phyloP scores from a whole-genome alignment of 2,888 invertebrate species.

The Pyrochroa serraticornis region DNA sequence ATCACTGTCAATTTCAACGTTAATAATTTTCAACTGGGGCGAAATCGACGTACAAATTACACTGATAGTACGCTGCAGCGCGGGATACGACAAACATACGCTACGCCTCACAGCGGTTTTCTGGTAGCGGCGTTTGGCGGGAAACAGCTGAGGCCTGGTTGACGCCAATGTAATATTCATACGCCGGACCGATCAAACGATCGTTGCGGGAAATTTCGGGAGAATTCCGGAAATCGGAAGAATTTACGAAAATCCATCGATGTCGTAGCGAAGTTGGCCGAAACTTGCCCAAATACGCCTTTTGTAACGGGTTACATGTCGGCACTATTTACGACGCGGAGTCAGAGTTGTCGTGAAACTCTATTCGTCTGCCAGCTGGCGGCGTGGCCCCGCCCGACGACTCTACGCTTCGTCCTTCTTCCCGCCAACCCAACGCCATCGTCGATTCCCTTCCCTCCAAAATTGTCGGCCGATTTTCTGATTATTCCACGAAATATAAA shows the following conservation, averaged over 20 bases:
- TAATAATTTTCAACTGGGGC: constrained; percentile 41
- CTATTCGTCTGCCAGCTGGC: constrained; percentile 67
- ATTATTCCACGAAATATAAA: constrained; percentile 4
- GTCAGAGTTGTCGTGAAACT: constrained; percentile 53
- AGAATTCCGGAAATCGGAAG: neutral
- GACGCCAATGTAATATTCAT: constrained; percentile 58
- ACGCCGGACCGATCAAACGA: constrained; percentile 44
- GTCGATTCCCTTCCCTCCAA: constrained; percentile 47
- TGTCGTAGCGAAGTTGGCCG: neutral
- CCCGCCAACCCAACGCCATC: constrained; percentile 43
- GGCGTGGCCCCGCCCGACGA: constrained; percentile 61
- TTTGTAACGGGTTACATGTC: constrained; percentile 36
- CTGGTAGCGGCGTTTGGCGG: constrained; percentile 72
- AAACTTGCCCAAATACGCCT: neutral
- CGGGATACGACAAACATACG: constrained; percentile 59
- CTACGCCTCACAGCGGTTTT: constrained; percentile 65
- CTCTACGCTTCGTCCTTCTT: constrained; percentile 49
- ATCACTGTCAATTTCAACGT: constrained; percentile 28
- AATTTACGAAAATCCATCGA: neutral
- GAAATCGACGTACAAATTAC: constrained; percentile 39
- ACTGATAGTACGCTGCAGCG: constrained; percentile 51
- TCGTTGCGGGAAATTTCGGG: neutral
- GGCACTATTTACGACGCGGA: constrained; percentile 58
- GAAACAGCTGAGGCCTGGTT: constrained; percentile 70
- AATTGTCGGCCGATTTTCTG: constrained; percentile 21